These are phyloP conservation scores for Dolichomitus sp. DNA, from an alignment of 2,888 invertebrate species.

Conservation along the genomic window DNA sequence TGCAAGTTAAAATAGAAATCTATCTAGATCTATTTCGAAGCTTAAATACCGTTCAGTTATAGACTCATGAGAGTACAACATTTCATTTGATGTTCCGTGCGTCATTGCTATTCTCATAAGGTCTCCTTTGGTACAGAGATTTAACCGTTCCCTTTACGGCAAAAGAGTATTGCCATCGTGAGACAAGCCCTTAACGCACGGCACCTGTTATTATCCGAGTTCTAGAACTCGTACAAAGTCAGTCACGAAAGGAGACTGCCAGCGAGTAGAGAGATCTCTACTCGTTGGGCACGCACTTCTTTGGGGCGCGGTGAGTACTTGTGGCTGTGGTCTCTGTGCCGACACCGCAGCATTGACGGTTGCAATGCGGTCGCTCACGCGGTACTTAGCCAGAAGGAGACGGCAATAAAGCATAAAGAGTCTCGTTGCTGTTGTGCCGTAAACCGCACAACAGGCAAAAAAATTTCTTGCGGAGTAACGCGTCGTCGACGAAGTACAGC, in stretches of 20 bases:
- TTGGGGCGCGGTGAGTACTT: conserved; percentile 56
- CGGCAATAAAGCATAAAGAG: conserved; percentile 64
- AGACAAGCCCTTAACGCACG: conserved; percentile 27
- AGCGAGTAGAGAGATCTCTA: conserved; percentile 46
- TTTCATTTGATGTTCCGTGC: neutral
- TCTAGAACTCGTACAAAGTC: conserved; percentile 32
- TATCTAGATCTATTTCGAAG: neutral
- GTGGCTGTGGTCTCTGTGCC: conserved; percentile 57
- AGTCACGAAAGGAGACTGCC: conserved; percentile 16
- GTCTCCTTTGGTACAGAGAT: conserved; percentile 38
- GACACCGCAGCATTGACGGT: conserved; percentile 59
- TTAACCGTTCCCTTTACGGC: conserved; percentile 31
- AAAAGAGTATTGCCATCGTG: conserved; percentile 41
- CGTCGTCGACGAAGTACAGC: conserved; percentile 23
- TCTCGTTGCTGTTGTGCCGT: conserved; percentile 64
- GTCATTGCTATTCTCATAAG: conserved; percentile 26
- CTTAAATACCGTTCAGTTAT: neutral
- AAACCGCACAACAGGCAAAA: conserved; percentile 61
- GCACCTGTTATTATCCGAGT: conserved; percentile 52
- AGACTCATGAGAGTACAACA: neutral
- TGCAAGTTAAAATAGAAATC: neutral
- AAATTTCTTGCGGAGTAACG: conserved; percentile 27
- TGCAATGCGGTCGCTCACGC: conserved; percentile 66
- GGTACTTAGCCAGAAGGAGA: conserved; percentile 60
- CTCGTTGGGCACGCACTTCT: conserved; percentile 45